These are phyloP conservation scores for Papilio demoleus DNA, from an alignment of 2,888 invertebrate genomes.

Conservation along the genomic window DNA sequence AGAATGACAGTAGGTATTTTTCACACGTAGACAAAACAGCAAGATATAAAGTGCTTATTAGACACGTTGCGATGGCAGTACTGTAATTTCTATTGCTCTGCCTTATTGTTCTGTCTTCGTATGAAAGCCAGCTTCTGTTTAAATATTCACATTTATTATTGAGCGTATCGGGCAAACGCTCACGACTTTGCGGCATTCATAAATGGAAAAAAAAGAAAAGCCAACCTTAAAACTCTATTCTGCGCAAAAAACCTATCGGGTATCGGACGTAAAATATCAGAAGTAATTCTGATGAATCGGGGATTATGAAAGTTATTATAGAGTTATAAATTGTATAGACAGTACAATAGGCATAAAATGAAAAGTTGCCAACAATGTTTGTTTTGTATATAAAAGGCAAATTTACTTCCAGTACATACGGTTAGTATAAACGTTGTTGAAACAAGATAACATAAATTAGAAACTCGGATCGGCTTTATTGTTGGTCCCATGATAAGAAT, in stretches of 20 bases:
- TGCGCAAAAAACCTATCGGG: slow-evolving; percentile 15
- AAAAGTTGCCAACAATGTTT: background rate
- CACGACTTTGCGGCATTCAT: slow-evolving; percentile 10
- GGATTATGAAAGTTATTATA: slow-evolving; percentile 7
- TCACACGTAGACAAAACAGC: too few species aligned
- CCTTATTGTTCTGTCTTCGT: background rate
- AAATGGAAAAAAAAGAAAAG: slow-evolving; percentile 1
- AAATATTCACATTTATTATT: slow-evolving; percentile 18
- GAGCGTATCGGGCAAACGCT: slow-evolving; percentile 11
- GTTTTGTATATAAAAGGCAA: background rate
- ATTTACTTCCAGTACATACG: background rate
- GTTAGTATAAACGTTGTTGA: slow-evolving; percentile 13
- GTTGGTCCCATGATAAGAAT: slow-evolving; percentile 24
- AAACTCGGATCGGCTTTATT: slow-evolving; percentile 19
- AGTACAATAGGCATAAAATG: background rate
- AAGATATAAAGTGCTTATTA: background rate
- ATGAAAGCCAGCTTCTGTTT: slow-evolving; percentile 5
- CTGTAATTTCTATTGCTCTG: background rate
- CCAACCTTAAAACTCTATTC: background rate
- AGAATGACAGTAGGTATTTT: too few species aligned
- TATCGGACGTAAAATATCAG: background rate
- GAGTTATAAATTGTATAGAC: slow-evolving; percentile 15
- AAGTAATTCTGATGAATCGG: background rate
- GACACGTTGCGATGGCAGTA: background rate
- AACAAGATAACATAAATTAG: slow-evolving; percentile 25